These are phyloP conservation scores for Lynx canadensis DNA, from an alignment of 2,113 vertebrate species.

Conservation along the genomic window DNA sequence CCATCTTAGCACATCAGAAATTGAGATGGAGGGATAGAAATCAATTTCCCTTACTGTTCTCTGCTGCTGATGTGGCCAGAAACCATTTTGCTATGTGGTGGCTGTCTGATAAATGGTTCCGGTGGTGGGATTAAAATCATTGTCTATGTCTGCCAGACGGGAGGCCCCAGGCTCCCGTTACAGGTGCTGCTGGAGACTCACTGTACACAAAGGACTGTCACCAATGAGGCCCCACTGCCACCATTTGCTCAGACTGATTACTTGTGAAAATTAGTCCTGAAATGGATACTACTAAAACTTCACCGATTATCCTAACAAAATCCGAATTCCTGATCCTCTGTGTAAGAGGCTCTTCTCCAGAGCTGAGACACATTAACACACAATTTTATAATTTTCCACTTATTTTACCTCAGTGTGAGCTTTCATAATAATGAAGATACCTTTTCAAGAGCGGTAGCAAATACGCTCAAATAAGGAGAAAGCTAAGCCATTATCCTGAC, in stretches of 20 bases:
- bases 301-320: conserved; percentile 39
- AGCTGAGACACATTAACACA: conserved; percentile 60
- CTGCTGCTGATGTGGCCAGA: conserved; percentile 5
- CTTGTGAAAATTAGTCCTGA: conserved; percentile 51
- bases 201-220: not conserved
- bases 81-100: conserved; percentile 1
- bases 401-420: conserved; percentile 54
- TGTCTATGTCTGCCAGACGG: not conserved
- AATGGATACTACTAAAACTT: conserved; percentile 38
- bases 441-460: conserved; percentile 63
- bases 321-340: conserved; percentile 43
- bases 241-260: not conserved
- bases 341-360: conserved; percentile 1
- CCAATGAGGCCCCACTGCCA: not conserved
- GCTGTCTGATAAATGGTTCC: not conserved
- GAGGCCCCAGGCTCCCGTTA: not conserved
- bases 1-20: not conserved
- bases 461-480: conserved; percentile 69
- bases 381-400: conserved; percentile 64
- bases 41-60: conserved; percentile 12
- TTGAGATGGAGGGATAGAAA: conserved; percentile 13
- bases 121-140: conserved; percentile 22
- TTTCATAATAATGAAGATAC: conserved; percentile 64
- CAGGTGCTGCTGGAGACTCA: not conserved
- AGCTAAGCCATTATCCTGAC: conserved; percentile 56